Evolutionary conservation across 1,140 invertebrate genomes (phyloP).

Genomic region (Drosophila pruinosa): DNA sequence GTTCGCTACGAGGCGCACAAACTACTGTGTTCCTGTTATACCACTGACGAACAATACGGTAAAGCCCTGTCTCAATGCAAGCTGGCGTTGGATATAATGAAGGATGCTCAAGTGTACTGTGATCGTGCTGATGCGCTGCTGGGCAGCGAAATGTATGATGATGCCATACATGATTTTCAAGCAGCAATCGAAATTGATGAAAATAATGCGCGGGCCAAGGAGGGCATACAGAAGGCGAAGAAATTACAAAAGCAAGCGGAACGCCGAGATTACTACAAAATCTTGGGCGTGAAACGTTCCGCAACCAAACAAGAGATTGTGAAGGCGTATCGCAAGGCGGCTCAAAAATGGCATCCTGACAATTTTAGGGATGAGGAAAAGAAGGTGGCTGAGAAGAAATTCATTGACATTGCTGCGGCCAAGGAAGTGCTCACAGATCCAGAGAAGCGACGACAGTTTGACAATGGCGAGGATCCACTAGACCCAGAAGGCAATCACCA

Average conservation of each 20-base stretch:
- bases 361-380: conserved; percentile 97
- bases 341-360: conserved; percentile 99
- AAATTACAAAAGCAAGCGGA: conserved; percentile 97
- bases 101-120: conserved; percentile 92
- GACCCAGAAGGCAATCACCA: conserved; percentile 94
- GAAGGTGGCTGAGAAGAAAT: conserved; percentile 97
- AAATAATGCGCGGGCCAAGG: conserved; percentile 91
- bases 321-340: conserved; percentile 98
- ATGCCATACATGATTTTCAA: conserved; percentile 95
- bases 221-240: conserved; percentile 94
- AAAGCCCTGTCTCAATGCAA: conserved; percentile 90
- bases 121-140: conserved; percentile 97
- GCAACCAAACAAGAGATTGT: conserved; percentile 96
- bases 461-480: conserved; percentile 97
- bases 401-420: conserved; percentile 99
- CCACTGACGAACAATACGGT: conserved; percentile 87
- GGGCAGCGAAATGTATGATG: conserved; percentile 94
- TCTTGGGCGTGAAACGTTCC: conserved; percentile 89
- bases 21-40: conserved; percentile 89
- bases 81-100: conserved; percentile 90
- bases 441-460: conserved; percentile 96
- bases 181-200: conserved; percentile 94
- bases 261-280: conserved; percentile 99
- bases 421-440: conserved; percentile 96
- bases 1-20: conserved; percentile 90